A percentile compares a stretch with the other conserved stretches of the same genome.
Evolutionary conservation across 37 sponge, comb jelly and placozoan genomes (phyloP).

Genomic region (Chondrosia reniformis): DNA sequence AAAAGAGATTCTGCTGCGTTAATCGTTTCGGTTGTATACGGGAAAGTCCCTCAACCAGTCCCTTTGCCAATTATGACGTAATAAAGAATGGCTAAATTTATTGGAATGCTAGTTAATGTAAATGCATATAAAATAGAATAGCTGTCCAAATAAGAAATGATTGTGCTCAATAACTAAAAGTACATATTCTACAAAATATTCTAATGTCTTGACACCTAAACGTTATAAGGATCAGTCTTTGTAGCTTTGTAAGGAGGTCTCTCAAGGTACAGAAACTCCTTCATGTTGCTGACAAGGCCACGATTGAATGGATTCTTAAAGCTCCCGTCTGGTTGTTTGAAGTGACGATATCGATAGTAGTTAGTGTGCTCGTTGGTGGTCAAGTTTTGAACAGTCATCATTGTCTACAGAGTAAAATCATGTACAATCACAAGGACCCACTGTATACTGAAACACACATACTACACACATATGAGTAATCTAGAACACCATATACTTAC

Average conservation of each 20-base stretch:
- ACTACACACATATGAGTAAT: no score
- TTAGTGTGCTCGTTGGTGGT: conserved; percentile 78
- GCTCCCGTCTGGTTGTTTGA: conserved; percentile 50
- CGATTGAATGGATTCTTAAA: conserved; percentile 79
- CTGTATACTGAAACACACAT: no score
- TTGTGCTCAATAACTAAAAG: background rate
- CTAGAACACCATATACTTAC: no score
- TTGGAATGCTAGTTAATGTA: no score
- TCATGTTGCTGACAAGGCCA: conserved; percentile 59
- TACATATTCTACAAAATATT: background rate
- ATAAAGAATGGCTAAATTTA: no score
- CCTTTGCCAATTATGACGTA: no score
- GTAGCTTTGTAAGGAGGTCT: conserved; percentile 14
- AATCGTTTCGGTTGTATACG: no score
- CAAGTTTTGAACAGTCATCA: conserved; percentile 50
- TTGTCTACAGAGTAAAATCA: background rate
- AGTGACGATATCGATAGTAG: conserved; percentile 66
- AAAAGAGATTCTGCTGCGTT: no score
- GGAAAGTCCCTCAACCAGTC: no score
- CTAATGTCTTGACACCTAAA: background rate
- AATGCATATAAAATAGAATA: no score
- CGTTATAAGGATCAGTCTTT: background rate
- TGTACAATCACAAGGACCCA: background rate
- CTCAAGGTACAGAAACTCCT: conserved; percentile 71
- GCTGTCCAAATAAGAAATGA: no score